Percentiles rank a stretch among this genome's conserved stretches.
Evolutionary conservation across 1,140 invertebrate species (phyloP).

Genomic region (Bombus confusus): DNA sequence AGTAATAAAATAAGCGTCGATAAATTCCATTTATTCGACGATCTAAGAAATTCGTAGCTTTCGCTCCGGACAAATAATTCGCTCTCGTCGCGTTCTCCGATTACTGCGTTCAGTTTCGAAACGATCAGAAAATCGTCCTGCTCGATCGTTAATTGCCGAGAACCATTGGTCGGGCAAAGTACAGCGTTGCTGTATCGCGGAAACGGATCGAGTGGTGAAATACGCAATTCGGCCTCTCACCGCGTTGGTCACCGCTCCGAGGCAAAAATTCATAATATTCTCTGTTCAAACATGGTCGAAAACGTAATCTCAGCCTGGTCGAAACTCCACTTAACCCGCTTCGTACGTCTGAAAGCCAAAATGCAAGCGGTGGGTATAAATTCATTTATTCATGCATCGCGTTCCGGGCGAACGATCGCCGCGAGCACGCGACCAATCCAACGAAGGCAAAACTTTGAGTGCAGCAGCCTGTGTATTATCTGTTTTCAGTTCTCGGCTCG

Average conservation of each 20-base stretch:
- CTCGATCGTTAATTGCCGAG: background rate
- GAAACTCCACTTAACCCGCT: background rate
- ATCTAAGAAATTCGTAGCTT: background rate
- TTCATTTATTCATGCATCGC: background rate
- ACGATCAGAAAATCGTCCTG: background rate
- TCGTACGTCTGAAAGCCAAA: background rate
- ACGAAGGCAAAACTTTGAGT: background rate
- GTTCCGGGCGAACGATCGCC: background rate
- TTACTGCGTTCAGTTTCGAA: background rate
- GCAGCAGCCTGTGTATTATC: slow-evolving; percentile 34
- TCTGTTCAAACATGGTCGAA: background rate
- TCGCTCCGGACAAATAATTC: no score
- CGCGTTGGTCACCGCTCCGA: no score
- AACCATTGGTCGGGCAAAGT: background rate
- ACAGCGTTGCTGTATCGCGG: background rate
- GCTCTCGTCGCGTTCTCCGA: no score
- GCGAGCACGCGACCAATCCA: background rate
- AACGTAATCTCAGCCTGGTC: background rate
- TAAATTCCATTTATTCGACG: no score
- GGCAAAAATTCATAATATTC: background rate
- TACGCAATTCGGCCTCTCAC: background rate
- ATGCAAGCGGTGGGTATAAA: background rate
- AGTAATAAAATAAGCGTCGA: no score
- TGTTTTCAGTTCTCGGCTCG: slow-evolving; percentile 71
- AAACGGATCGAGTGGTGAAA: background rate